phyloP scores from a whole-genome alignment of 2,888 invertebrate species.

The Atethmia centrago region DNA sequence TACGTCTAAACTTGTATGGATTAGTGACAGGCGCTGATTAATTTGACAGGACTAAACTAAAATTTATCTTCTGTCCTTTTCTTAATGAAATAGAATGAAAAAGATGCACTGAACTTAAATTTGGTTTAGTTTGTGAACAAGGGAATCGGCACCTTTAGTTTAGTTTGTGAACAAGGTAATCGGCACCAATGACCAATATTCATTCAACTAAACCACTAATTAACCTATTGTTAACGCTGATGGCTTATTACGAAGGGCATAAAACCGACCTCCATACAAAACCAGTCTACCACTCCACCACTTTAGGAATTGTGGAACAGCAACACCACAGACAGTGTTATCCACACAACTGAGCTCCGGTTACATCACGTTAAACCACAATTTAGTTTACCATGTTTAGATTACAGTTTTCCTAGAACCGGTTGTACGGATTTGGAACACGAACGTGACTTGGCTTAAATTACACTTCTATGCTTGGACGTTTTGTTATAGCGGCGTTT shows the following conservation, averaged over 20 bases:
- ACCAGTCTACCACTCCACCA: neutral
- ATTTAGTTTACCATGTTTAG: constrained; percentile 26
- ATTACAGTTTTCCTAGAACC: constrained; percentile 27
- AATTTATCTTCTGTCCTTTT: no score
- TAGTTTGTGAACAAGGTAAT: no score
- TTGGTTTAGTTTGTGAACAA: no score
- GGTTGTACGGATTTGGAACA: constrained; percentile 18
- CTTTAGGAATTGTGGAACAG: neutral
- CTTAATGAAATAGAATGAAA: no score
- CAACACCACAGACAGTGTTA: neutral
- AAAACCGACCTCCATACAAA: neutral
- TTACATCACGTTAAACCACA: constrained; percentile 3
- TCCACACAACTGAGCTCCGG: neutral
- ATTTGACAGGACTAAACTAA: no score
- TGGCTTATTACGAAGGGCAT: neutral
- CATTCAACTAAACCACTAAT: neutral
- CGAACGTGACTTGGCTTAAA: constrained; percentile 52
- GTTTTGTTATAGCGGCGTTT: constrained; percentile 17
- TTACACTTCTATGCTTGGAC: constrained; percentile 37
- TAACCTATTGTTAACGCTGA: neutral
- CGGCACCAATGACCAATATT: no score
- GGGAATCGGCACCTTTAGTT: no score
- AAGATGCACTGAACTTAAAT: no score
- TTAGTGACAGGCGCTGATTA: no score
- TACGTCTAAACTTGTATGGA: no score